A percentile compares a stretch with the other conserved stretches of the same genome.
Conservation (phyloP, 2,888 invertebrate genomes). For the Ephialtes manifestator region DNA sequence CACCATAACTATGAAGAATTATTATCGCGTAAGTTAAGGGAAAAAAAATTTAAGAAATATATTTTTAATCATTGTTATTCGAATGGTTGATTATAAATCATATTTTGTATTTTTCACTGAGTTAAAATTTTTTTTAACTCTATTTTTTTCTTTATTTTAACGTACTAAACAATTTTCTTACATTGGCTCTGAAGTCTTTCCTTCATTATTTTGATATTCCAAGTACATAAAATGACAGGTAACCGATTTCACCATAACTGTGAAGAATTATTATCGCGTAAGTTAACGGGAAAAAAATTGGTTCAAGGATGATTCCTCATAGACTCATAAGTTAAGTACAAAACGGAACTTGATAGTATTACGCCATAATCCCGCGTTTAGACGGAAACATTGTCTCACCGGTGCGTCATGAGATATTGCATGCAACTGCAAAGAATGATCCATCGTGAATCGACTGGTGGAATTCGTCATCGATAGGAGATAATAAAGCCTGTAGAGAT, state of each 20-base stretch:
- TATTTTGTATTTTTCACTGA: no score
- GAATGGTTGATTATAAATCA: no score
- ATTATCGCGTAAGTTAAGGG: no score
- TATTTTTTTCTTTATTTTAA: no score
- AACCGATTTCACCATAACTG: neutral
- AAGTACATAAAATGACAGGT: neutral
- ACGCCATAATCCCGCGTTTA: constrained; percentile 8
- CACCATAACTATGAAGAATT: no score
- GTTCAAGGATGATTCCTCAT: constrained; percentile 18
- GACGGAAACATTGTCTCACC: constrained; percentile 24
- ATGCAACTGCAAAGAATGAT: neutral
- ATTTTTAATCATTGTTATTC: no score
- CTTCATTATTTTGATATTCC: neutral
- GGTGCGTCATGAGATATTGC: constrained; percentile 16
- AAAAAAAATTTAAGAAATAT: no score
- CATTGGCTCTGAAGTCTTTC: no score
- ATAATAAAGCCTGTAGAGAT: constrained; percentile 27
- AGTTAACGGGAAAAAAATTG: neutral
- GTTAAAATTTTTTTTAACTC: no score
- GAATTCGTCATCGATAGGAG: constrained; percentile 39
- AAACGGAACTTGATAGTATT: neutral
- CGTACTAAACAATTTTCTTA: no score
- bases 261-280: neutral
- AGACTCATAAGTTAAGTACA: neutral
- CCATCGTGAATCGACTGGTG: neutral